phyloP scores from a whole-genome alignment of 2,888 invertebrate species.

The Branchipolynoe longqiensis region DNA sequence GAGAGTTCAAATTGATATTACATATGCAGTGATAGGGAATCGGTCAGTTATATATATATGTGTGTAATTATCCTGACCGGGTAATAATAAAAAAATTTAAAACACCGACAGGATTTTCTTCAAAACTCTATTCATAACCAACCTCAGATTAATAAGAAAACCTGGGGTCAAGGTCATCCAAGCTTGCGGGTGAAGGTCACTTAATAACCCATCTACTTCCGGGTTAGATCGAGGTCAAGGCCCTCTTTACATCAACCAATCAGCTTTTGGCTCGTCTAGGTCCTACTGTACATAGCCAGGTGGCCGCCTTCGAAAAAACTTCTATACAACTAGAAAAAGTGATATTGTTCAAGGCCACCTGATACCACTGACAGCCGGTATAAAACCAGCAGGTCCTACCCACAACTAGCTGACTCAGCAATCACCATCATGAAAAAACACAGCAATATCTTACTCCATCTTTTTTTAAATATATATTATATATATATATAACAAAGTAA shows the following conservation, averaged over 20 bases:
- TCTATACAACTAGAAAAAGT: conserved; percentile 1
- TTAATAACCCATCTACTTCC: conserved; percentile 28
- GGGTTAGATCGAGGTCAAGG: conserved; percentile 42
- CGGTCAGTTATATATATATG: conserved; percentile 11
- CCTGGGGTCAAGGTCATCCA: conserved; percentile 10
- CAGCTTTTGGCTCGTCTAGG: not conserved
- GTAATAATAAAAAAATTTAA: conserved; percentile 29
- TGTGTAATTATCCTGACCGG: too few relatives aligned
- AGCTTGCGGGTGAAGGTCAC: conserved; percentile 42
- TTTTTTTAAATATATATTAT: too few relatives aligned
- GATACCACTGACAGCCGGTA: not conserved
- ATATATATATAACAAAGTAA: too few relatives aligned
- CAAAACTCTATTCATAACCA: not conserved
- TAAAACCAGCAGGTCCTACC: not conserved
- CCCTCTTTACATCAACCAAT: conserved; percentile 5
- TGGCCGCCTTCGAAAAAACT: not conserved
- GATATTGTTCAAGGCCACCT: not conserved
- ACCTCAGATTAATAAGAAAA: not conserved
- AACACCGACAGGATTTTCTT: not conserved
- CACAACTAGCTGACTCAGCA: not conserved
- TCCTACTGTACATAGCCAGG: not conserved
- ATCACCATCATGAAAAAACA: too few relatives aligned
- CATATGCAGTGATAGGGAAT: not conserved
- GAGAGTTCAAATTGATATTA: not conserved
- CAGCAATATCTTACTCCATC: too few relatives aligned